phyloP scores from a whole-genome alignment of 2,113 vertebrate species.

The Colistium nudipinnis region DNA sequence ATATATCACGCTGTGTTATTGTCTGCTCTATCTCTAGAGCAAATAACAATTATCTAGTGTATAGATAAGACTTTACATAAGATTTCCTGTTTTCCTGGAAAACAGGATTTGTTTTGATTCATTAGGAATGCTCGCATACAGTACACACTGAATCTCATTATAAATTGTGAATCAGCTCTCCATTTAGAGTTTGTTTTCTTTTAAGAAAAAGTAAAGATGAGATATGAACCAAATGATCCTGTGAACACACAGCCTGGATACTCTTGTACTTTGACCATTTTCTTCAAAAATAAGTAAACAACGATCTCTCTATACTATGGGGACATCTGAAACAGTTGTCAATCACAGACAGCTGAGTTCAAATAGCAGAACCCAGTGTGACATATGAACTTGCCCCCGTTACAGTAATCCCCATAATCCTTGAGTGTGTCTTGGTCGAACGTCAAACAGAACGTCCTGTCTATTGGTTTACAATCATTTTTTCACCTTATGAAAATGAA shows the following conservation, averaged over 20 bases:
- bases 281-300: constrained; percentile 66
- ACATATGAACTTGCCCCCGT: background rate
- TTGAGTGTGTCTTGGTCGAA: no score
- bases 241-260: constrained; percentile 18
- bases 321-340: background rate
- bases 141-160: no score
- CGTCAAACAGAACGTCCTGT: no score
- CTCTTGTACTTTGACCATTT: constrained; percentile 66
- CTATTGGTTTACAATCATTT: no score
- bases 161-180: background rate
- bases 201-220: constrained; percentile 53
- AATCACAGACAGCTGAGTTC: background rate
- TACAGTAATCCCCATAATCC: background rate
- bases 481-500: no score
- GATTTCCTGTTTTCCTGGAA: no score
- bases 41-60: no score
- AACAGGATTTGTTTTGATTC: no score
- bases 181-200: constrained; percentile 34
- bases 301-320: constrained; percentile 33
- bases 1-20: no score
- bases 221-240: constrained; percentile 33
- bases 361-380: background rate
- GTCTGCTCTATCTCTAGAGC: no score
- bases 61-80: no score
- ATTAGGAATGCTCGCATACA: background rate